Percentiles rank a stretch among this genome's conserved stretches.
phyloP scores from a whole-genome alignment of 2,888 invertebrate species.

The Leptogaster cylindrica region DNA sequence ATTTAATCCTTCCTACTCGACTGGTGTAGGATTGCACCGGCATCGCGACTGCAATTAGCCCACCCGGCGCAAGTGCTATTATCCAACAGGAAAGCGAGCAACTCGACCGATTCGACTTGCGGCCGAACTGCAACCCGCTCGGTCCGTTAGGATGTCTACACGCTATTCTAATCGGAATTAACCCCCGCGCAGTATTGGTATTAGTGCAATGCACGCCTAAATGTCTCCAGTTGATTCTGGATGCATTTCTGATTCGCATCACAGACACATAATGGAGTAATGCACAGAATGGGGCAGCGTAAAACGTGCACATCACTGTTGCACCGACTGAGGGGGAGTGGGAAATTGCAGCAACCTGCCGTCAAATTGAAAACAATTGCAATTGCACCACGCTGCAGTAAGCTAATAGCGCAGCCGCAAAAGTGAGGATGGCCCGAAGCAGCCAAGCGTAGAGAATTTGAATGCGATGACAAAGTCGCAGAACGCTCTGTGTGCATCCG shows the following conservation, averaged over 20 bases:
- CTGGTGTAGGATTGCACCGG: not conserved
- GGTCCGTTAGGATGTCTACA: too few species aligned
- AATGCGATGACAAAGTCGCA: not conserved
- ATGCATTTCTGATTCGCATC: not conserved
- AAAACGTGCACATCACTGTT: too few species aligned
- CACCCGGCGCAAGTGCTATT: not conserved
- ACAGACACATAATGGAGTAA: not conserved
- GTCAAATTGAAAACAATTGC: conserved; percentile 11
- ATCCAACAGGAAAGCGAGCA: not conserved
- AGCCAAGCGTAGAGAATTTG: conserved; percentile 17
- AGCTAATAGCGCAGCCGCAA: not conserved
- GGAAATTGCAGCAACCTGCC: conserved; percentile 1
- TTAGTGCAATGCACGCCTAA: not conserved
- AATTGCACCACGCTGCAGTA: conserved; percentile 1
- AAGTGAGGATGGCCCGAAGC: not conserved
- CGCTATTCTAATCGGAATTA: too few species aligned
- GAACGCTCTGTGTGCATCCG: not conserved
- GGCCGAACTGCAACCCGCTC: too few species aligned
- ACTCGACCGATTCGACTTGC: conserved; percentile 1
- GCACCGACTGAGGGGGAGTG: too few species aligned
- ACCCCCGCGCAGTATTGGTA: too few species aligned
- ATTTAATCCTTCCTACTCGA: not conserved
- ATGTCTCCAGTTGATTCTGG: not conserved
- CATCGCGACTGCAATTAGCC: not conserved
- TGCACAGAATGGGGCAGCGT: not conserved